Evolutionary conservation across 53 echinoderm and acorn worm genomes (phyloP).

Genomic region (Holothuria scabra): DNA sequence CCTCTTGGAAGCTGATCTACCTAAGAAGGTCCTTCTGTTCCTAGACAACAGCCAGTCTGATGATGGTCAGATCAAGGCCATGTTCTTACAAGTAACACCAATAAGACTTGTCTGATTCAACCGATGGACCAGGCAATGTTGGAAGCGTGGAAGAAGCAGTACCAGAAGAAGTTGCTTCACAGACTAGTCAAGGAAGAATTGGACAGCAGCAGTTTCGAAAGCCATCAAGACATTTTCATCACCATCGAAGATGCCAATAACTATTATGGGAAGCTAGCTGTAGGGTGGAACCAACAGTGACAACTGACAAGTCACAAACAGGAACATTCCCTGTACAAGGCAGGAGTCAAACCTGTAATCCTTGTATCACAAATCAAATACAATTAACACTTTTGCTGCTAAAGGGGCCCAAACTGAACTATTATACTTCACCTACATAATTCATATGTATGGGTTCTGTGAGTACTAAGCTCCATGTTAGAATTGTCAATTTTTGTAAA

Average conservation of each 20-base stretch:
- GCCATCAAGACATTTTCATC: background rate
- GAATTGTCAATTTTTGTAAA: too few relatives aligned
- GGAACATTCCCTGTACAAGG: constrained; percentile 33
- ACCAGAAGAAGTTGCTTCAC: constrained; percentile 27
- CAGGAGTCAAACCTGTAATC: too few relatives aligned
- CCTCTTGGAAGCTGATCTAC: constrained; percentile 16
- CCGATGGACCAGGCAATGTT: constrained; percentile 55
- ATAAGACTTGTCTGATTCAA: constrained; percentile 24
- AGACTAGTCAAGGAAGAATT: constrained; percentile 2
- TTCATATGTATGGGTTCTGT: too few relatives aligned
- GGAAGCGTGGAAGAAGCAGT: constrained; percentile 26
- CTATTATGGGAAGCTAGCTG: constrained; percentile 2
- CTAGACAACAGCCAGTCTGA: constrained; percentile 16
- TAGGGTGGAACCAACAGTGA: constrained; percentile 1
- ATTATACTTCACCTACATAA: too few relatives aligned
- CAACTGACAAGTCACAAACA: background rate
- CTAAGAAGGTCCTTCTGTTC: constrained; percentile 35
- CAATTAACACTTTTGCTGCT: too few relatives aligned
- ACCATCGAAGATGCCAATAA: constrained; percentile 52
- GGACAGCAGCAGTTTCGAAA: background rate
- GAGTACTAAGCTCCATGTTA: too few relatives aligned
- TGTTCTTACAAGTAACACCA: constrained; percentile 21
- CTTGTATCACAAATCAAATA: too few relatives aligned
- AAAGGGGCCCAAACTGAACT: too few relatives aligned
- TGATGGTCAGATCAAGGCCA: background rate